Percentiles rank a stretch among this genome's conserved stretches.
These are phyloP conservation scores for Achlya flavicornis DNA, from an alignment of 2,888 invertebrate species.

Conservation along the genomic window DNA sequence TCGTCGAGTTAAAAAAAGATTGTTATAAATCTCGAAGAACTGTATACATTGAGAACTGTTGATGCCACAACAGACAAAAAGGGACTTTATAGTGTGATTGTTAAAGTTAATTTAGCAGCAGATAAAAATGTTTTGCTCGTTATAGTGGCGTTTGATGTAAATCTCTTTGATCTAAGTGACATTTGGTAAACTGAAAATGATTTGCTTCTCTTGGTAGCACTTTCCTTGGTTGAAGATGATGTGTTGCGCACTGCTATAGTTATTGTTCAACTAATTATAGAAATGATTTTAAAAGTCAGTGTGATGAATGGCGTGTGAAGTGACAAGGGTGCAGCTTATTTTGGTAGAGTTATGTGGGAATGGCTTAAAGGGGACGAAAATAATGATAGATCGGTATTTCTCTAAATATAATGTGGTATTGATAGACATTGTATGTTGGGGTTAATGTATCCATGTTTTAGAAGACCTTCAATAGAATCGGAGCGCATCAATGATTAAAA, in stretches of 20 bases:
- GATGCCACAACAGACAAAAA: slow-evolving; percentile 38
- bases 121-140: slow-evolving; percentile 52
- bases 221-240: slow-evolving; percentile 54
- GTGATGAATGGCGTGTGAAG: slow-evolving; percentile 65
- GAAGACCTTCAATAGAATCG: neutral
- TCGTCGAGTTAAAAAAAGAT: slow-evolving; percentile 70
- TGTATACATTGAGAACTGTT: slow-evolving; percentile 12
- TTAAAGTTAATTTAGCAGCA: slow-evolving; percentile 37
- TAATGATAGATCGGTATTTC: slow-evolving; percentile 14
- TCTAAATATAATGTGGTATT: slow-evolving; percentile 13
- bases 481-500: neutral
- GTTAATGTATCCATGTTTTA: neutral
- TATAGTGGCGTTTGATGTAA: slow-evolving; percentile 70
- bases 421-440: slow-evolving; percentile 1
- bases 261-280: slow-evolving; percentile 69
- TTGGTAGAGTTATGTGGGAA: slow-evolving; percentile 25
- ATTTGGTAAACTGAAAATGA: slow-evolving; percentile 76
- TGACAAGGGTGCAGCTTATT: slow-evolving; percentile 53
- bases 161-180: slow-evolving; percentile 76
- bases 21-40: slow-evolving; percentile 41
- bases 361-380: slow-evolving; percentile 20
- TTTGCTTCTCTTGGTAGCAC: slow-evolving; percentile 65
- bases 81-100: slow-evolving; percentile 37
- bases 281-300: slow-evolving; percentile 49
- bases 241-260: slow-evolving; percentile 53